phyloP scores from a whole-genome alignment of 2,113 vertebrate species.

The Tachysurus vachellii region DNA sequence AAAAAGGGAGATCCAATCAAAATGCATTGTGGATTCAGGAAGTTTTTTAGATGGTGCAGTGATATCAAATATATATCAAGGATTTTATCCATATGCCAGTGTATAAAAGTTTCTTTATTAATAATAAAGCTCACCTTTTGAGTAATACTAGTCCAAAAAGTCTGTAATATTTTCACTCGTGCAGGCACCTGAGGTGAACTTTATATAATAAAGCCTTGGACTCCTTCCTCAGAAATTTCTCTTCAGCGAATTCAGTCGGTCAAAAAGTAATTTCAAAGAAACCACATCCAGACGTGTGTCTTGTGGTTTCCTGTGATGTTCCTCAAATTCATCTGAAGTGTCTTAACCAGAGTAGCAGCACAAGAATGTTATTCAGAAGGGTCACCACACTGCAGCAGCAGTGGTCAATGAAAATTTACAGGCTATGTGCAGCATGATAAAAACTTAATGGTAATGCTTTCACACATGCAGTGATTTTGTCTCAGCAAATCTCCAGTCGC shows the following conservation, averaged over 20 bases:
- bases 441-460: neutral
- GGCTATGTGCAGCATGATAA: neutral
- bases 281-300: conserved; percentile 3
- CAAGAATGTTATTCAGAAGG: neutral
- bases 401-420: conserved; percentile 14
- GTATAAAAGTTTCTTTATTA: neutral
- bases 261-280: conserved; percentile 19
- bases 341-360: neutral
- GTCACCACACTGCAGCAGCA: neutral
- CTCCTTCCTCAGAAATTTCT: neutral
- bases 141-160: neutral
- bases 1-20: neutral
- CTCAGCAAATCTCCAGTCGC: neutral
- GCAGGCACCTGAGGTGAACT: neutral
- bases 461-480: neutral
- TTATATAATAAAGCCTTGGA: neutral
- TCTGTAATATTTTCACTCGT: neutral
- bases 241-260: conserved; percentile 8
- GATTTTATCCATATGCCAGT: neutral
- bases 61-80: neutral
- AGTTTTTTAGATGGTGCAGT: neutral
- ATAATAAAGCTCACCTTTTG: neutral
- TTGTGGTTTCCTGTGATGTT: conserved; percentile 18
- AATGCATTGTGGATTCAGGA: neutral
- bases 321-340: neutral